These are phyloP conservation scores for Tokudaia tokunoshimensis DNA, from an alignment of 2,797 vertebrate genomes.

Conservation along the genomic window DNA sequence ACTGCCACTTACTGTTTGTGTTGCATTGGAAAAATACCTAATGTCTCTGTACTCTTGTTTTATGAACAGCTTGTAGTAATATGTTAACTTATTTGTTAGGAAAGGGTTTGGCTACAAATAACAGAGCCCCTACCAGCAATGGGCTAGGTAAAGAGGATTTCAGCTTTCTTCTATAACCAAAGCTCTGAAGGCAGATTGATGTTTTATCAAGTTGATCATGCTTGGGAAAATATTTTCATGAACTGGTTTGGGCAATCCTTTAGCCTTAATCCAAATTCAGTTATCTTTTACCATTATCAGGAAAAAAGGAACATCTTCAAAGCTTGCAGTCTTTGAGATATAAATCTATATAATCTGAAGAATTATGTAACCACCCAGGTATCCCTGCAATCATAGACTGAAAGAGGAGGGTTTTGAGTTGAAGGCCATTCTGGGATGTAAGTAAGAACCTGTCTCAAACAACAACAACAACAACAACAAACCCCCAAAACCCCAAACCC, in stretches of 20 bases:
- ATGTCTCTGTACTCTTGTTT: not conserved
- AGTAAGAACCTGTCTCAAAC: not conserved
- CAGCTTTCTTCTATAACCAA: not conserved
- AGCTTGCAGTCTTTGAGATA: not conserved
- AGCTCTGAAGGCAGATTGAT: not conserved
- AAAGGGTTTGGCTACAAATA: not conserved
- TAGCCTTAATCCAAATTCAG: not conserved
- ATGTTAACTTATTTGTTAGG: too few relatives aligned
- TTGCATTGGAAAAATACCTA: not conserved
- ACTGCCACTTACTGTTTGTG: not conserved
- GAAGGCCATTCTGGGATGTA: not conserved
- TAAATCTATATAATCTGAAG: not conserved
- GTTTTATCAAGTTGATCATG: not conserved
- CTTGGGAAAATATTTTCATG: conserved; percentile 28
- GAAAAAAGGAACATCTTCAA: conserved; percentile 9
- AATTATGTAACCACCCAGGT: not conserved
- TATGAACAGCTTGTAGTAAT: not conserved
- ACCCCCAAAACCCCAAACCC: not conserved
- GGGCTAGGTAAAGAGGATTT: not conserved
- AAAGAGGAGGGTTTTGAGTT: not conserved
- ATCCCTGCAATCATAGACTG: not conserved
- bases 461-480: not conserved
- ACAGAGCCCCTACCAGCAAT: not conserved
- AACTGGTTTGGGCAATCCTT: not conserved
- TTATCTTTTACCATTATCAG: not conserved